phyloP scores from a whole-genome alignment of 1,140 invertebrate species.

The Conus ventricosus region DNA sequence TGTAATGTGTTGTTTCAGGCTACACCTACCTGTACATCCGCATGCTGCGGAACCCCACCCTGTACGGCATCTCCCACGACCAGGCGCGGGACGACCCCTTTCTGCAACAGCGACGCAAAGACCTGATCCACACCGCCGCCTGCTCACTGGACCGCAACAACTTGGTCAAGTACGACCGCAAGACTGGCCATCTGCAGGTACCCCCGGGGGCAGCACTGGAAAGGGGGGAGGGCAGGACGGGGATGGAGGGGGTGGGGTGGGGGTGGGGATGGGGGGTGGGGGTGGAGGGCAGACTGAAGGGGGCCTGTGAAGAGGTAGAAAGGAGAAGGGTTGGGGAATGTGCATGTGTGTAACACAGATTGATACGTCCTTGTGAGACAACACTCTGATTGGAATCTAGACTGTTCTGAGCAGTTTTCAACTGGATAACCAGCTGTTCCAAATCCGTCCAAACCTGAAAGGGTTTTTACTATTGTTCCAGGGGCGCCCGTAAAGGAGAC shows the following conservation, averaged over 20 bases:
- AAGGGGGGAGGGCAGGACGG: background rate
- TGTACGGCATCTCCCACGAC: slow-evolving; percentile 93
- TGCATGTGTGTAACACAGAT: too few relatives aligned
- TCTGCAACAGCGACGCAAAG: slow-evolving; percentile 92
- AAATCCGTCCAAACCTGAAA: too few relatives aligned
- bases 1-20: slow-evolving; percentile 47
- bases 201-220: background rate
- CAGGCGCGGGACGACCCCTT: slow-evolving; percentile 82
- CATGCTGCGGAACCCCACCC: slow-evolving; percentile 80
- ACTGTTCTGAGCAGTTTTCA: too few relatives aligned
- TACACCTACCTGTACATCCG: slow-evolving; percentile 98
- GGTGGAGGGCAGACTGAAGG: background rate
- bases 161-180: slow-evolving; percentile 96
- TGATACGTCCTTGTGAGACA: too few relatives aligned
- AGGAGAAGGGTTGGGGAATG: too few relatives aligned
- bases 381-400: too few relatives aligned
- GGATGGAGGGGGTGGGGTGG: background rate
- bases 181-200: slow-evolving; percentile 92
- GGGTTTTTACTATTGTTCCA: too few relatives aligned
- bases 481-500: too few relatives aligned
- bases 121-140: slow-evolving; percentile 97
- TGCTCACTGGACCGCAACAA: slow-evolving; percentile 92
- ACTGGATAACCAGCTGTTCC: too few relatives aligned
- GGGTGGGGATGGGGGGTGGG: too few relatives aligned
- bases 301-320: too few relatives aligned